phyloP scores from a whole-genome alignment of 2,797 vertebrate genomes.

The Neosalanx taihuensis region DNA sequence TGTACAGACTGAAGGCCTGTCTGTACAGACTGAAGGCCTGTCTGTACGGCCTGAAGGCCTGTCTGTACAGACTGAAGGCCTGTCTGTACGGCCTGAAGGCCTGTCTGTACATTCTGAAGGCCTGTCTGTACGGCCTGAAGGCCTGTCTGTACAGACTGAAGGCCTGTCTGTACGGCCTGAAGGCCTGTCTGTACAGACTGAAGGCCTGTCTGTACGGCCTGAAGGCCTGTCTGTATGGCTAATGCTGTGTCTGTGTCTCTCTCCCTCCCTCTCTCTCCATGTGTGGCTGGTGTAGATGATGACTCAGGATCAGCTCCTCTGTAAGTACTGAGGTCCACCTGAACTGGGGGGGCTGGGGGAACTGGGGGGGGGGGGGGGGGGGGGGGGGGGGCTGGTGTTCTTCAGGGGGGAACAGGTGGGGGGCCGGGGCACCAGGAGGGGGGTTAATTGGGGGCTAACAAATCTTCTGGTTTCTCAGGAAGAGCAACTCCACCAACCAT shows the following conservation, averaged over 20 bases:
- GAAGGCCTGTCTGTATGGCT: constrained; percentile 26
- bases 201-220: constrained; percentile 26
- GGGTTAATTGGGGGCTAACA: not conserved
- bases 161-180: not conserved
- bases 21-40: not conserved
- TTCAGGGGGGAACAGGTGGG: too few species aligned
- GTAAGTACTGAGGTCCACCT: constrained; percentile 75
- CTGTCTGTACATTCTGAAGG: not conserved
- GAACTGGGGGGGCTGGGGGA: too few species aligned
- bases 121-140: not conserved
- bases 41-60: constrained; percentile 2
- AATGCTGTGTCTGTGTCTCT: constrained; percentile 12
- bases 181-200: constrained; percentile 16
- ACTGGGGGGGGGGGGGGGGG: too few species aligned
- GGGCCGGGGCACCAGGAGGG: too few species aligned
- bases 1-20: constrained; percentile 5
- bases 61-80: not conserved
- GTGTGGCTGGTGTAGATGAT: constrained; percentile 75
- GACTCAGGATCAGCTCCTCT: constrained; percentile 90
- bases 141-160: constrained; percentile 5
- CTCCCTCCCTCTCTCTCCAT: constrained; percentile 6
- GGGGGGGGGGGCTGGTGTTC: too few species aligned
- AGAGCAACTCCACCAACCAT: constrained; percentile 88
- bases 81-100: not conserved
- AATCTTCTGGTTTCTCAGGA: constrained; percentile 69